Conservation (phyloP, 2,797 vertebrate species). For the Chelon auratus region DNA sequence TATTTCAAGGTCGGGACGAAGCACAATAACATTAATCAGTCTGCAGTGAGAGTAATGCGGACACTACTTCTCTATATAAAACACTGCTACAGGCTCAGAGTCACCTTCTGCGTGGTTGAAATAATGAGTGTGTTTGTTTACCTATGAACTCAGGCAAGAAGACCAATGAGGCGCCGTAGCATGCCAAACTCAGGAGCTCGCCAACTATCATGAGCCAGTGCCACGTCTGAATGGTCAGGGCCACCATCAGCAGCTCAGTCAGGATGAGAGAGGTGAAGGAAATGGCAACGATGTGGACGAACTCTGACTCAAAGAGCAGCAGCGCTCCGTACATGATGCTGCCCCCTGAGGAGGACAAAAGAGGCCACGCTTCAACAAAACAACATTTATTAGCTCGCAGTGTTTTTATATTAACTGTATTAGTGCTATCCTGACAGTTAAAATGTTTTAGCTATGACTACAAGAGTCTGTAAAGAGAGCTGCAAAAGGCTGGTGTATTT, state of each 20-base stretch:
- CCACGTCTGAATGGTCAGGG: constrained; percentile 97
- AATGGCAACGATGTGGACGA: constrained; percentile 98
- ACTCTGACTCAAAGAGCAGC: constrained; percentile 97
- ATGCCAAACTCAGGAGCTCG: constrained; percentile 94
- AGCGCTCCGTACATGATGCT: constrained; percentile 99
- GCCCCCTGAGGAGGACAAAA: constrained; percentile 85
- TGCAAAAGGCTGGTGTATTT: too few relatives aligned
- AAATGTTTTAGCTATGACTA: too few relatives aligned
- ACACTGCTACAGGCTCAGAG: neutral
- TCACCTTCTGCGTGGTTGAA: neutral
- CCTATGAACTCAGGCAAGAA: constrained; percentile 98
- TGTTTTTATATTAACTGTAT: too few relatives aligned
- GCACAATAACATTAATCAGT: constrained; percentile 41
- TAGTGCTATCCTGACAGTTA: too few relatives aligned
- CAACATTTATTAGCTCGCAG: too few relatives aligned
- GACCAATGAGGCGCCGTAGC: constrained; percentile 96
- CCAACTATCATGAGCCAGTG: constrained; percentile 99
- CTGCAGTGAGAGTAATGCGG: neutral
- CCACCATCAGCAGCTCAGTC: constrained; percentile 98
- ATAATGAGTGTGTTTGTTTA: constrained; percentile 68
- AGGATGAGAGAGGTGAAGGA: constrained; percentile 98
- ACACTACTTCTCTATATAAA: constrained; percentile 11
- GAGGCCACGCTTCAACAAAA: neutral
- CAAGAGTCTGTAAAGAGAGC: too few relatives aligned
- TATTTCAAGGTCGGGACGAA: constrained; percentile 60